phyloP scores from a whole-genome alignment of 2,888 invertebrate species.

The Parnassius orleans region DNA sequence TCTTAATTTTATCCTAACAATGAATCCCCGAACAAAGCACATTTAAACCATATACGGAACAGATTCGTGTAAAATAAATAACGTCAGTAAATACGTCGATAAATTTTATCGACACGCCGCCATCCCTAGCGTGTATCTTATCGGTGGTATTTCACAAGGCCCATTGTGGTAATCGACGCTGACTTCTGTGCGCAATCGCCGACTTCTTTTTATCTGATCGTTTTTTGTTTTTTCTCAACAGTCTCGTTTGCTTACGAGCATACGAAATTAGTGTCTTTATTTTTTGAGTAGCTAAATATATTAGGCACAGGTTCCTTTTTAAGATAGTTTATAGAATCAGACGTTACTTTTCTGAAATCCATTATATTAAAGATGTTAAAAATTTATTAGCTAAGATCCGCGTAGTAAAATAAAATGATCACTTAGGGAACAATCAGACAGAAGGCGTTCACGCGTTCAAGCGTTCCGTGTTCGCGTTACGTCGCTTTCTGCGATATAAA shows the following conservation, averaged over 20 bases:
- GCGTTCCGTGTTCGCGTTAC: too few species aligned
- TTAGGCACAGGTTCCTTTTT: too few species aligned
- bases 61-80: slow-evolving; percentile 13
- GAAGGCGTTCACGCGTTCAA: too few species aligned
- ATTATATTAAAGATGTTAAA: too few species aligned
- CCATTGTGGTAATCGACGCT: slow-evolving; percentile 42
- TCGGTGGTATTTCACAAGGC: slow-evolving; percentile 43
- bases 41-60: slow-evolving; percentile 24
- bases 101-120: slow-evolving; percentile 24
- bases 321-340: too few species aligned
- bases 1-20: slow-evolving; percentile 23
- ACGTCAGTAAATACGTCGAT: slow-evolving; percentile 22
- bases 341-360: too few species aligned
- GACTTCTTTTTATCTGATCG: slow-evolving; percentile 30
- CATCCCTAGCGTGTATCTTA: slow-evolving; percentile 36
- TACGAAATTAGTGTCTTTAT: neutral
- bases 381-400: too few species aligned
- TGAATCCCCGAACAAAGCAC: slow-evolving; percentile 23
- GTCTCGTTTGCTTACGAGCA: slow-evolving; percentile 1
- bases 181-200: slow-evolving; percentile 42
- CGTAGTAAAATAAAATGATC: too few species aligned
- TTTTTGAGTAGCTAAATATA: too few species aligned
- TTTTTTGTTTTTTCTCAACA: slow-evolving; percentile 14
- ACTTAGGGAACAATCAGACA: too few species aligned
- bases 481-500: too few species aligned